These are phyloP conservation scores for Hyles lineata DNA, from an alignment of 2,888 invertebrate species.

Conservation along the genomic window DNA sequence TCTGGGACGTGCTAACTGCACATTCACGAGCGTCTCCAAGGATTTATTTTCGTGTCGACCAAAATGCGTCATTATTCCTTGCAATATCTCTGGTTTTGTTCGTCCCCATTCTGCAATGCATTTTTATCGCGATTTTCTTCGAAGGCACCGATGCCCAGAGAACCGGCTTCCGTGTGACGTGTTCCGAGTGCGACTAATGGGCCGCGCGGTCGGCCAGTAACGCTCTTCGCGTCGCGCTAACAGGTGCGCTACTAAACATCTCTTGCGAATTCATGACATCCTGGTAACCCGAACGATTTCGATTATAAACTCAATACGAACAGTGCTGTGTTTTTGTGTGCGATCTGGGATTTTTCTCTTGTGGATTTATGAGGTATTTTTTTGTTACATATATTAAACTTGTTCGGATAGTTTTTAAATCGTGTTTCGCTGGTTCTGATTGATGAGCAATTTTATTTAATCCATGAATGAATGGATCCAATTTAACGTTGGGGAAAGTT, in stretches of 20 bases:
- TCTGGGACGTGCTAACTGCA: constrained; percentile 30
- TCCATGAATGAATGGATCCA: constrained; percentile 2
- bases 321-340: constrained; percentile 58
- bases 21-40: constrained; percentile 36
- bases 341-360: constrained; percentile 34
- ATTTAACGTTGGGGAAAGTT: background rate
- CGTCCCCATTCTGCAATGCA: constrained; percentile 54
- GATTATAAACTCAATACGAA: constrained; percentile 52
- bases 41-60: constrained; percentile 35
- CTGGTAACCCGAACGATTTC: constrained; percentile 59
- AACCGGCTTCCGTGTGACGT: constrained; percentile 83
- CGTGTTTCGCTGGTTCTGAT: constrained; percentile 5
- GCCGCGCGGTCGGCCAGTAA: constrained; percentile 73
- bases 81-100: constrained; percentile 40
- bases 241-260: constrained; percentile 72
- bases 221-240: constrained; percentile 77
- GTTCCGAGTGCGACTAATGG: constrained; percentile 73
- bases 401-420: background rate
- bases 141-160: constrained; percentile 66
- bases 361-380: constrained; percentile 26
- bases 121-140: constrained; percentile 70
- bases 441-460: constrained; percentile 19
- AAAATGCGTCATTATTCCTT: constrained; percentile 37
- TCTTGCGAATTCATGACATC: constrained; percentile 56
- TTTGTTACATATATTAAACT: background rate